Percentiles rank a stretch among this genome's conserved stretches.
phyloP scores from a whole-genome alignment of 2,113 vertebrate genomes.

The Shinisaurus crocodilurus region DNA sequence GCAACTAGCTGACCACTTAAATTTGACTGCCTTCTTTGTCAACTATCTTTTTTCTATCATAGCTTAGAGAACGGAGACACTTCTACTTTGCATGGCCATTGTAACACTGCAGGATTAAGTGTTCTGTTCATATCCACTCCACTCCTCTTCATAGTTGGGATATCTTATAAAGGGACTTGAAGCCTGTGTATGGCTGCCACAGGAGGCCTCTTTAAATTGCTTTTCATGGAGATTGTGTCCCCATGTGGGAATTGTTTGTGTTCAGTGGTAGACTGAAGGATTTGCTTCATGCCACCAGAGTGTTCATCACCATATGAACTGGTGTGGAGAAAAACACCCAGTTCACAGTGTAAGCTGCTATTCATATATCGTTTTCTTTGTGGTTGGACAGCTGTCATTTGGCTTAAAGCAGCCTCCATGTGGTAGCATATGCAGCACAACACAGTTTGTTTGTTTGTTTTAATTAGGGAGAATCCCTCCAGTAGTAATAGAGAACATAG shows the following conservation, averaged over 20 bases:
- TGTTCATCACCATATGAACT: neutral
- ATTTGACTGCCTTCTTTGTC: neutral
- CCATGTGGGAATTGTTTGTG: neutral
- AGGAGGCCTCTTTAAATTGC: neutral
- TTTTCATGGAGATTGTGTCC: neutral
- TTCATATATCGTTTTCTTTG: neutral
- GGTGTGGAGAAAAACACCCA: neutral
- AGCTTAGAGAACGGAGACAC: neutral
- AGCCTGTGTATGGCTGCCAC: accelerated
- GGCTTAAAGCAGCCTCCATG: neutral
- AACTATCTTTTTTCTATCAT: neutral
- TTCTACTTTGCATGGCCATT: neutral
- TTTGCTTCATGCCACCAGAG: neutral
- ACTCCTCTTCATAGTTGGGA: neutral
- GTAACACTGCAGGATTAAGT: neutral
- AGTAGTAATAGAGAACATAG: neutral
- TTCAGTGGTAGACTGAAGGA: neutral
- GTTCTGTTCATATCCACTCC: neutral
- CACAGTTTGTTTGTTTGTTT: neutral
- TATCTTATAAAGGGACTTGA: neutral
- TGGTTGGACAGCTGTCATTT: neutral
- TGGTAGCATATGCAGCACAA: too few species aligned
- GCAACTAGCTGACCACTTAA: neutral
- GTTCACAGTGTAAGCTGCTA: neutral
- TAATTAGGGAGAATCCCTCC: neutral